Evolutionary conservation across 2,888 invertebrate genomes (phyloP).

Genomic region (Frankliniella intonsa): DNA sequence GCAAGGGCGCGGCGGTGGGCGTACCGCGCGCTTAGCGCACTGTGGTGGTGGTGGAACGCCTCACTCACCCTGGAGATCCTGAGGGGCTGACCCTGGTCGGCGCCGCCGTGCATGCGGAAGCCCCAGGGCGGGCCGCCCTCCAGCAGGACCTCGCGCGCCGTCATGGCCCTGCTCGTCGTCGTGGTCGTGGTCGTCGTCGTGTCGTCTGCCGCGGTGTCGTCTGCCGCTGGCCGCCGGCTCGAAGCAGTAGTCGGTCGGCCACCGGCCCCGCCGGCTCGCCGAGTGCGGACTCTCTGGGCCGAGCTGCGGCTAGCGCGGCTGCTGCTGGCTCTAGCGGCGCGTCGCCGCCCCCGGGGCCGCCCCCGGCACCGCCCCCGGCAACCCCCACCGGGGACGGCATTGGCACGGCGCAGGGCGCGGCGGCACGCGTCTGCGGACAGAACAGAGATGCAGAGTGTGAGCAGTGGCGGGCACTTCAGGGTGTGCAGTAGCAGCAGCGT

Average conservation of each 20-base stretch:
- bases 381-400: neutral
- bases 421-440: neutral
- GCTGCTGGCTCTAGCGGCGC: neutral
- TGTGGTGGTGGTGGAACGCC: too few relatives aligned
- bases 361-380: neutral
- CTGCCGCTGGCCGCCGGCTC: neutral
- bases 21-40: too few relatives aligned
- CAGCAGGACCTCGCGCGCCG: constrained; percentile 66
- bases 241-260: neutral
- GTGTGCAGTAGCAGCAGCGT: neutral
- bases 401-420: neutral
- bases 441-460: neutral
- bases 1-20: too few relatives aligned
- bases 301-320: neutral
- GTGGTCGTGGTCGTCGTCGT: neutral
- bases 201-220: neutral
- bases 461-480: neutral
- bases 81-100: constrained; percentile 70
- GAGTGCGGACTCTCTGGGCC: neutral
- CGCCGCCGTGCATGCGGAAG: constrained; percentile 81
- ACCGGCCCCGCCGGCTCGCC: neutral
- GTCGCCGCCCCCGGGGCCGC: neutral
- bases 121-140: constrained; percentile 84
- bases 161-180: constrained; percentile 50
- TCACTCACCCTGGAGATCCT: constrained; percentile 76